A percentile compares a stretch with the other conserved stretches of the same genome.
Evolutionary conservation across 2,888 invertebrate genomes (phyloP).

Genomic region (Pammene fasciana): DNA sequence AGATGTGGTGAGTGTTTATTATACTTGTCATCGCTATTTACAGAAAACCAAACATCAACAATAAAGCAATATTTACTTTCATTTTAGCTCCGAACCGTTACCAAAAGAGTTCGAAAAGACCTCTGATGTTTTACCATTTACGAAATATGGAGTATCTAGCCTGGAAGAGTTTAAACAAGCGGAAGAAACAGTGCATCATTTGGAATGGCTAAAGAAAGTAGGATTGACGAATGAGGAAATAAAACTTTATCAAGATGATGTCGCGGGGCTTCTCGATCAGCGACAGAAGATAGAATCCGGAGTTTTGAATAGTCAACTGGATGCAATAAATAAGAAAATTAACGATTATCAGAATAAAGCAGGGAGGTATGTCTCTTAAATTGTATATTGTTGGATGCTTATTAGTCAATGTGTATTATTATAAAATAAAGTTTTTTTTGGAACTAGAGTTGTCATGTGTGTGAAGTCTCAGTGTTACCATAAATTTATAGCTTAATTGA

Average conservation of each 20-base stretch:
- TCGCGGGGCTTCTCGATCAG: constrained; percentile 64
- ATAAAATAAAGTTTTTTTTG: neutral
- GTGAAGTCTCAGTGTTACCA: neutral
- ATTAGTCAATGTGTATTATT: neutral
- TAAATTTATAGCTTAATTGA: neutral
- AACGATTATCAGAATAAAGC: constrained; percentile 52
- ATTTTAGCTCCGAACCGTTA: constrained; percentile 65
- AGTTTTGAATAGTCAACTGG: constrained; percentile 61
- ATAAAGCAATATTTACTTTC: constrained; percentile 32
- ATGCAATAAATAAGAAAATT: constrained; percentile 65
- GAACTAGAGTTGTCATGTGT: neutral
- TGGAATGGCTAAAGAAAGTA: constrained; percentile 74
- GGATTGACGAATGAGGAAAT: constrained; percentile 79
- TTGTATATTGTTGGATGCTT: neutral
- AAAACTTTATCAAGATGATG: constrained; percentile 74
- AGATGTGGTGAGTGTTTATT: constrained; percentile 27
- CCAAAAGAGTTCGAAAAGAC: constrained; percentile 73
- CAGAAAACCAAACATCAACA: constrained; percentile 18
- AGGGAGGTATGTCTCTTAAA: constrained; percentile 53
- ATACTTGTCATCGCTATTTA: constrained; percentile 14
- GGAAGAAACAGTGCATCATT: constrained; percentile 64
- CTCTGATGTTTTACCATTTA: constrained; percentile 70
- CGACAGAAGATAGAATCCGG: constrained; percentile 64
- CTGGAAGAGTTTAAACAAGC: constrained; percentile 71
- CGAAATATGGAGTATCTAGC: constrained; percentile 72